Evolutionary conservation across 2,888 invertebrate species (phyloP).

Genomic region (Acanthoscelides obtectus): DNA sequence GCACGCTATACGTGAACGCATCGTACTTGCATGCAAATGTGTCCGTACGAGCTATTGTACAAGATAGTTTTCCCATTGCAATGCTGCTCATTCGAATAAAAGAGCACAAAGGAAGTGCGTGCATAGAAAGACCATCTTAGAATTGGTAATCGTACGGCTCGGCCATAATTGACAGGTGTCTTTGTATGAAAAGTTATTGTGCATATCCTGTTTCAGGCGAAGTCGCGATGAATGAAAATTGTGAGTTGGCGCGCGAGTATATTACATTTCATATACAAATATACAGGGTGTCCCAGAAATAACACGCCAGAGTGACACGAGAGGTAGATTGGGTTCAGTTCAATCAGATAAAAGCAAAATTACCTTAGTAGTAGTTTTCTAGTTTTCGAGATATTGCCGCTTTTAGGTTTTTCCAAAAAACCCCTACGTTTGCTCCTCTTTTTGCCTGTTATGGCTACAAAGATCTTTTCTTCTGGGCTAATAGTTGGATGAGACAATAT

Average conservation of each 20-base stretch:
- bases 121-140: not conserved
- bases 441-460: too few relatives aligned
- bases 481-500: too few relatives aligned
- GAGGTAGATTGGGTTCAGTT: too few relatives aligned
- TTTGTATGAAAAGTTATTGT: not conserved
- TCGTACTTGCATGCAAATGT: not conserved
- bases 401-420: too few relatives aligned
- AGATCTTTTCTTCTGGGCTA: too few relatives aligned
- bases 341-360: too few relatives aligned
- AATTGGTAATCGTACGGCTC: not conserved
- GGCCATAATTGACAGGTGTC: not conserved
- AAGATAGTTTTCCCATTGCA: not conserved
- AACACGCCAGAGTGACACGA: too few relatives aligned
- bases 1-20: too few relatives aligned
- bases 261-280: not conserved
- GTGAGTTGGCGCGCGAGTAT: not conserved
- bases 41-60: not conserved
- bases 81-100: not conserved
- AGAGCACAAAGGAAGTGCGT: not conserved
- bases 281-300: not conserved
- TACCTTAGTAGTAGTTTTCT: too few relatives aligned
- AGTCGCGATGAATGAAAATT: not conserved
- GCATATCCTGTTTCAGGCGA: not conserved
- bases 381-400: too few relatives aligned
- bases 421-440: too few relatives aligned